A percentile compares a stretch with the other conserved stretches of the same genome.
These are phyloP conservation scores for Himalopsyche japonica DNA, from an alignment of 2,888 invertebrate species.

Conservation along the genomic window DNA sequence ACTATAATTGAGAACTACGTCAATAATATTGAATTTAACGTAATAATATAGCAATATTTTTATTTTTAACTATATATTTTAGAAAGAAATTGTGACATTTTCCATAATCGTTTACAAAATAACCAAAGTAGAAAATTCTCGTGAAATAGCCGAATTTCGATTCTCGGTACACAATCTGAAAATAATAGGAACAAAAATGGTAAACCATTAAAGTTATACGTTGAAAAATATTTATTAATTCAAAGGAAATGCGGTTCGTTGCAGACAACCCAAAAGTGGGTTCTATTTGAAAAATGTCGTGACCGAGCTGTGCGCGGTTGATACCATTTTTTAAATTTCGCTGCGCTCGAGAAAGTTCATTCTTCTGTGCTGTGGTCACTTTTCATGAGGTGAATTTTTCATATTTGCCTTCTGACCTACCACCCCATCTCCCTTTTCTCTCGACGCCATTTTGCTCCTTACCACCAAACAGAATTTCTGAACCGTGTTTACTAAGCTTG, in stretches of 20 bases:
- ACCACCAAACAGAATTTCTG: neutral
- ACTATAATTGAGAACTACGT: too few species aligned
- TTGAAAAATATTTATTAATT: neutral
- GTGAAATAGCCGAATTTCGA: too few species aligned
- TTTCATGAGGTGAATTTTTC: constrained; percentile 4
- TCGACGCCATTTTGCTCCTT: neutral
- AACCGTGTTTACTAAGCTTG: neutral
- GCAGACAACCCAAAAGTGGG: neutral
- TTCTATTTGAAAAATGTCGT: neutral
- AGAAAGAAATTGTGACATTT: too few species aligned
- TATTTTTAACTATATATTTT: too few species aligned
- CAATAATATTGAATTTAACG: too few species aligned
- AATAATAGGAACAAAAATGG: too few species aligned
- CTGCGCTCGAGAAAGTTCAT: constrained; percentile 5
- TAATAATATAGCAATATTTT: too few species aligned
- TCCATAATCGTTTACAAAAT: too few species aligned
- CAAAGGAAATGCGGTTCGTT: neutral
- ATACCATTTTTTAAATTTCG: constrained; percentile 8
- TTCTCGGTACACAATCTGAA: too few species aligned
- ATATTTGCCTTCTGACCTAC: neutral
- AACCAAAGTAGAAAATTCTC: too few species aligned
- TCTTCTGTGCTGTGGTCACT: constrained; percentile 4
- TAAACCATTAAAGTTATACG: neutral
- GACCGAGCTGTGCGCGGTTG: neutral
- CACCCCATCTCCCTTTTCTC: neutral